Evolutionary conservation across 1,140 invertebrate species (phyloP).

Genomic region (Eumeta japonica): DNA sequence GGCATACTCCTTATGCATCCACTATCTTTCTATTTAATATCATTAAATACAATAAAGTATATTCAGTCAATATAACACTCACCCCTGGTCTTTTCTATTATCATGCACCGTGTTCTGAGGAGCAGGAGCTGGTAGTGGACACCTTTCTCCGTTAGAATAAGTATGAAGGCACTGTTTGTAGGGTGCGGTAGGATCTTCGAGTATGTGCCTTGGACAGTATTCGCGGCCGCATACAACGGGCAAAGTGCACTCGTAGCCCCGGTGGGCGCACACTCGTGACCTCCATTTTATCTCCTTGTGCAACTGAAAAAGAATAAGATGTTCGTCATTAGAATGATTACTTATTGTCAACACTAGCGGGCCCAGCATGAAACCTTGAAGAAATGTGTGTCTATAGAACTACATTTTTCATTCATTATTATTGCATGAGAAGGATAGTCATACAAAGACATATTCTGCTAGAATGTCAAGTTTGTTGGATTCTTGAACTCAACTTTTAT

Average conservation of each 20-base stretch:
- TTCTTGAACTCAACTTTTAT: too few species aligned
- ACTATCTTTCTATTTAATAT: too few species aligned
- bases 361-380: too few species aligned
- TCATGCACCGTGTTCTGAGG: neutral
- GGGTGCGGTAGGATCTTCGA: conserved; percentile 39
- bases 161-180: conserved; percentile 41
- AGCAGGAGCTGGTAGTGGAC: conserved; percentile 28
- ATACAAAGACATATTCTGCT: too few species aligned
- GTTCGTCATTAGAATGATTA: too few species aligned
- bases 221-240: conserved; percentile 29
- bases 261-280: conserved; percentile 29
- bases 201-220: conserved; percentile 36
- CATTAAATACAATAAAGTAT: too few species aligned
- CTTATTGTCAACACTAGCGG: neutral
- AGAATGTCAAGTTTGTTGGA: too few species aligned
- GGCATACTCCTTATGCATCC: too few species aligned
- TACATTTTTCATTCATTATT: too few species aligned
- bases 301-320: conserved; percentile 19
- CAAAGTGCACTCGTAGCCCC: conserved; percentile 34
- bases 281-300: conserved; percentile 46
- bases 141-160: conserved; percentile 21
- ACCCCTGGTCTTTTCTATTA: conserved; percentile 26
- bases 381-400: too few species aligned
- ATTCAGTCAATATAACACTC: too few species aligned
- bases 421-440: too few species aligned